These are phyloP conservation scores for Meteorus sp. DNA, from an alignment of 1,140 invertebrate species.

Conservation along the genomic window DNA sequence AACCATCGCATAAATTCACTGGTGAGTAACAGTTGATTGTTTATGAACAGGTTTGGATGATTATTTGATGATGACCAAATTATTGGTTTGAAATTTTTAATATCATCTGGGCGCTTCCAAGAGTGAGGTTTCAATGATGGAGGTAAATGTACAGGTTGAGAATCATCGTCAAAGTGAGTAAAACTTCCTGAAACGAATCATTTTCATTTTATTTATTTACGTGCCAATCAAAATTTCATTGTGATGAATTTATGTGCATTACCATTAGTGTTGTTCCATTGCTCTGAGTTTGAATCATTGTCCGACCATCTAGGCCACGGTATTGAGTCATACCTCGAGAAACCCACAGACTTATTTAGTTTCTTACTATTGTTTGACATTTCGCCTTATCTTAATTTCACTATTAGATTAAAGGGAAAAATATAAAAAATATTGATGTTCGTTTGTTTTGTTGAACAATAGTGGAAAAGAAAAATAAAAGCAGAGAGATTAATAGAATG, in stretches of 20 bases:
- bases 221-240: neutral
- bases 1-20: constrained; percentile 42
- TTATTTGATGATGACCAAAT: constrained; percentile 11
- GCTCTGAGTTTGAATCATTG: constrained; percentile 32
- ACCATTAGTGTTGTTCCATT: constrained; percentile 35
- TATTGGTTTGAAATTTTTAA: constrained; percentile 19
- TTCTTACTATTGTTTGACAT: too few relatives aligned
- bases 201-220: neutral
- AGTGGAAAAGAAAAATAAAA: too few relatives aligned
- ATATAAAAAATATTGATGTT: too few relatives aligned
- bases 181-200: constrained; percentile 22
- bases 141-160: constrained; percentile 29
- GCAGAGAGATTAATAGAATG: too few relatives aligned
- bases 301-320: constrained; percentile 38
- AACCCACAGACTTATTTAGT: too few relatives aligned
- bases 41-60: constrained; percentile 32
- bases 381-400: too few relatives aligned
- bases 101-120: constrained; percentile 35
- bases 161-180: constrained; percentile 22
- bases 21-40: constrained; percentile 36
- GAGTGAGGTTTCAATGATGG: constrained; percentile 25
- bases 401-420: too few relatives aligned
- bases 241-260: neutral
- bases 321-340: too few relatives aligned
- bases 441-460: too few relatives aligned